A percentile compares a stretch with the other conserved stretches of the same genome.
These are phyloP conservation scores for Drosophila rhopaloa DNA, from an alignment of 1,140 invertebrate species.

Conservation along the genomic window DNA sequence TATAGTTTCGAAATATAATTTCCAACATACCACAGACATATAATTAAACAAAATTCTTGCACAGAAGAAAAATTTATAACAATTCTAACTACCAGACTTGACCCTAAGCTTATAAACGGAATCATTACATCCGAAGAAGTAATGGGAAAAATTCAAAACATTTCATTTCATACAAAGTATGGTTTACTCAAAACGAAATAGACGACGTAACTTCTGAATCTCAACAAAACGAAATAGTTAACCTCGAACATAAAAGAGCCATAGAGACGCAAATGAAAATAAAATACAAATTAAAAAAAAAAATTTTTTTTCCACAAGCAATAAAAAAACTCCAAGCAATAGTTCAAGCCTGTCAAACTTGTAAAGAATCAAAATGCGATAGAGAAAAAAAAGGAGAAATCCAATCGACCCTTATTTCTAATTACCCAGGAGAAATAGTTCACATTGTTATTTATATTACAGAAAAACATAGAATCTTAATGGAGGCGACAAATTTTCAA, in stretches of 20 bases:
- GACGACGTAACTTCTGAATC: too few species aligned
- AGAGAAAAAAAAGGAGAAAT: not conserved
- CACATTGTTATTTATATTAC: too few species aligned
- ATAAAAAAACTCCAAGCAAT: not conserved
- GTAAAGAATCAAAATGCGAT: slow-evolving; percentile 2
- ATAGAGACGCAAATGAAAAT: not conserved
- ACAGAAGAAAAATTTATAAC: not conserved
- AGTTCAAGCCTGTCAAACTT: slow-evolving; percentile 4
- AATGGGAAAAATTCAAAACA: not conserved
- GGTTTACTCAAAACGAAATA: not conserved
- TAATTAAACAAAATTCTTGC: not conserved
- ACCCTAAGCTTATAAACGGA: not conserved
- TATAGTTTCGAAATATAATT: not conserved
- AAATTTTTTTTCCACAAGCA: not conserved
- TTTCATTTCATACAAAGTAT: not conserved
- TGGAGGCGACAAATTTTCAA: too few species aligned
- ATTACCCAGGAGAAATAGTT: too few species aligned
- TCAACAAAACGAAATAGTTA: too few species aligned
- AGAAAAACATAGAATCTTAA: too few species aligned
- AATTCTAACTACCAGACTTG: not conserved
- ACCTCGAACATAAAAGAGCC: too few species aligned
- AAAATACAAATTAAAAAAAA: too few species aligned
- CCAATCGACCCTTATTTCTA: too few species aligned
- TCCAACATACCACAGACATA: not conserved
- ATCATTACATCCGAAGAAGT: not conserved